These are phyloP conservation scores for Bovichtus variegatus DNA, from an alignment of 2,797 vertebrate genomes.

Conservation along the genomic window DNA sequence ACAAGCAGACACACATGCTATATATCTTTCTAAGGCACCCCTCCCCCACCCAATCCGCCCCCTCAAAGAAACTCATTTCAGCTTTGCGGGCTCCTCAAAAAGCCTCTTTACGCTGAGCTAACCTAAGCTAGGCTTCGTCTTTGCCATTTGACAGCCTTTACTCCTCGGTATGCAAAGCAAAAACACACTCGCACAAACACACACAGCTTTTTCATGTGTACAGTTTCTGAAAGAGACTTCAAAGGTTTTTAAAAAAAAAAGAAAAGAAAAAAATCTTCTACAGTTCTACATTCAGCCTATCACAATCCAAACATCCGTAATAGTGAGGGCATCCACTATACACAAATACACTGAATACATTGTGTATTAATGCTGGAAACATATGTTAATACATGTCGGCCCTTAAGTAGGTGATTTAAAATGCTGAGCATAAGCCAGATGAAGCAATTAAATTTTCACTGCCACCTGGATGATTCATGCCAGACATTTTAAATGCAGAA, in stretches of 20 bases:
- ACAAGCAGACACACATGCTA: slow-evolving; percentile 49
- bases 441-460: slow-evolving; percentile 70
- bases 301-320: slow-evolving; percentile 59
- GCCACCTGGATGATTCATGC: slow-evolving; percentile 73
- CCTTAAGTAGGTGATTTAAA: slow-evolving; percentile 71
- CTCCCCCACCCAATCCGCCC: slow-evolving; percentile 63
- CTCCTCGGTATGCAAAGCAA: slow-evolving; percentile 75
- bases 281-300: slow-evolving; percentile 53
- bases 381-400: slow-evolving; percentile 68
- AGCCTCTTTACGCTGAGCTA: slow-evolving; percentile 82
- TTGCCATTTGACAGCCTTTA: slow-evolving; percentile 81
- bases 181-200: slow-evolving; percentile 50
- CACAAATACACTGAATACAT: slow-evolving; percentile 58
- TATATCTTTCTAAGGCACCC: slow-evolving; percentile 78
- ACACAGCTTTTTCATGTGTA: slow-evolving; percentile 53
- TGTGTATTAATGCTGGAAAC: slow-evolving; percentile 68
- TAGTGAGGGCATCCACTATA: slow-evolving; percentile 41
- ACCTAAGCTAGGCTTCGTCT: slow-evolving; percentile 80
- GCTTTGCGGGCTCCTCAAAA: slow-evolving; percentile 80
- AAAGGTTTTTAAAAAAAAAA: slow-evolving; percentile 42
- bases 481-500: slow-evolving; percentile 65
- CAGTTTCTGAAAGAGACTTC: slow-evolving; percentile 64
- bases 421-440: slow-evolving; percentile 65
- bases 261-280: slow-evolving; percentile 32
- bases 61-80: slow-evolving; percentile 84